Conservation (phyloP, 2,113 vertebrate genomes). For the Macrotus californicus region DNA sequence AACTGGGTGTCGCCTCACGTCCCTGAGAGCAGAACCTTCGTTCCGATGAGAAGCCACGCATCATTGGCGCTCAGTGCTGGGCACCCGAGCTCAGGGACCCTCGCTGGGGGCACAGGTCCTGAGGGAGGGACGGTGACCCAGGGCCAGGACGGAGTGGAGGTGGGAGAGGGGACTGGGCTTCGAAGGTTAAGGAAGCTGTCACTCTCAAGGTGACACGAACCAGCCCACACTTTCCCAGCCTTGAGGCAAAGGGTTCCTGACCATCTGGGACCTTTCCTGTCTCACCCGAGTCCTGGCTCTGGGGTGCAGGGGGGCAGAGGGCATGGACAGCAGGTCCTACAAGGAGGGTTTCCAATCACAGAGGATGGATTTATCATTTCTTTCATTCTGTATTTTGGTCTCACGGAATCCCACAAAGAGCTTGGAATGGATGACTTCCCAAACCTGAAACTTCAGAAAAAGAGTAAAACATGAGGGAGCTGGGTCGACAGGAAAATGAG, state of each 20-base stretch:
- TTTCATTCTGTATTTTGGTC: not conserved
- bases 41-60: not conserved
- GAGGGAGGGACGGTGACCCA: not conserved
- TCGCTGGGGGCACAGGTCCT: not conserved
- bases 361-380: not conserved
- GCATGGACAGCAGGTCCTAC: not conserved
- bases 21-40: rapidly evolving
- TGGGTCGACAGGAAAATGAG: not conserved
- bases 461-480: not conserved
- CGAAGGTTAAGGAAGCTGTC: not conserved
- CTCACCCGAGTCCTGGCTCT: not conserved
- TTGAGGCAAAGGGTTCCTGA: not conserved
- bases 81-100: not conserved
- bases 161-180: not conserved
- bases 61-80: not conserved
- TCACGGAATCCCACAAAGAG: not conserved
- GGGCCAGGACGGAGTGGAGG: not conserved
- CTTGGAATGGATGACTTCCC: not conserved
- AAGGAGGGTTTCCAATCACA: not conserved
- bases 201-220: not conserved
- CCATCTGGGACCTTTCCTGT: not conserved
- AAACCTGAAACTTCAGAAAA: not conserved
- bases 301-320: not conserved
- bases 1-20: not conserved
- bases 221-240: not conserved